These are phyloP conservation scores for Branchinecta lynchi DNA, from an alignment of 1,140 invertebrate genomes.

Conservation along the genomic window DNA sequence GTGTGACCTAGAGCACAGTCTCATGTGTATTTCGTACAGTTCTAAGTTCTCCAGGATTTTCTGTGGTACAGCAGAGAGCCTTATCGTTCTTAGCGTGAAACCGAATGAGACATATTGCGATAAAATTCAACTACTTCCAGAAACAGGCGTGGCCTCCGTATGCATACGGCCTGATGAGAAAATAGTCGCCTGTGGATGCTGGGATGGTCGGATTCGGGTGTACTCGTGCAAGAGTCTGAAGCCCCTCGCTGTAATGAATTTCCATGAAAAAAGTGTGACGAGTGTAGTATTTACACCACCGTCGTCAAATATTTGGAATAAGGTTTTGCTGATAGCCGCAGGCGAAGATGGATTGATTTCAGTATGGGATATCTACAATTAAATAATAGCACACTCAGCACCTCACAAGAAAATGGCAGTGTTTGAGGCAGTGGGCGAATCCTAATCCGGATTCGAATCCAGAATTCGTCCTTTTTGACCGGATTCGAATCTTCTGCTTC, in stretches of 20 bases:
- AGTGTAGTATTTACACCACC: background rate
- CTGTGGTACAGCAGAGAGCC: conserved; percentile 2
- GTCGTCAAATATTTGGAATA: conserved; percentile 17
- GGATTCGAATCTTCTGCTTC: too few relatives aligned
- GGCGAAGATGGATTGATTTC: background rate
- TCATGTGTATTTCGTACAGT: background rate
- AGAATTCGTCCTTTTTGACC: too few relatives aligned
- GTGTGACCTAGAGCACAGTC: background rate
- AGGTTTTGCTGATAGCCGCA: background rate
- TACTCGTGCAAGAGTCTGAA: conserved; percentile 60
- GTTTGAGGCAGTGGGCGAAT: too few relatives aligned
- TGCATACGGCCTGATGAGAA: conserved; percentile 50
- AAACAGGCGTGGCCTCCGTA: conserved; percentile 52
- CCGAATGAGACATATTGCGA: background rate
- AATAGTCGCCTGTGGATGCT: conserved; percentile 54
- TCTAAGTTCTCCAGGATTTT: background rate
- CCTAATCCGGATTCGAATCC: too few relatives aligned
- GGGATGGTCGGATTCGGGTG: conserved; percentile 55
- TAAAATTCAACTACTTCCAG: conserved; percentile 28
- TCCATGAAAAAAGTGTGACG: background rate
- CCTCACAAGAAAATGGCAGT: too few relatives aligned
- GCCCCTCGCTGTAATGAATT: conserved; percentile 50
- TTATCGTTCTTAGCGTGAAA: background rate
- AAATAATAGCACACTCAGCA: background rate
- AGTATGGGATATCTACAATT: background rate